Conservation (phyloP, 2,797 vertebrate species). For the Sphaeramia orbicularis region DNA sequence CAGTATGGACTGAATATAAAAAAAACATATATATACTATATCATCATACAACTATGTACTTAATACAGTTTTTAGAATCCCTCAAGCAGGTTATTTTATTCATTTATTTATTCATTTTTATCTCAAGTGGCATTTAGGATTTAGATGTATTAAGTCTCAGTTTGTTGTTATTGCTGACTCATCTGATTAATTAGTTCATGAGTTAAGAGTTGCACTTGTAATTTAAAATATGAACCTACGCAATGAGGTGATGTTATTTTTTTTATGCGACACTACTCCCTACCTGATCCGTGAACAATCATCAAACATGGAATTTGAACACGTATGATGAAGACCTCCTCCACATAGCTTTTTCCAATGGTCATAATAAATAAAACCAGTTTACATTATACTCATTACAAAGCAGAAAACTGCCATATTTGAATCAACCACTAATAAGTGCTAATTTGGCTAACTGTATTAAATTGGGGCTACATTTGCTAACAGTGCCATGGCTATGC, state of each 20-base stretch:
- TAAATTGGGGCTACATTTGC: slow-evolving; percentile 35
- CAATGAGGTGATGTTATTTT: slow-evolving; percentile 17
- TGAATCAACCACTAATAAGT: slow-evolving; percentile 31
- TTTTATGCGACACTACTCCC: slow-evolving; percentile 18
- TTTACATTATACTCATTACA: slow-evolving; percentile 34
- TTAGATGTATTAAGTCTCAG: slow-evolving; percentile 6
- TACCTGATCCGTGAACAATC: slow-evolving; percentile 8
- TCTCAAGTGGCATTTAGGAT: slow-evolving; percentile 9
- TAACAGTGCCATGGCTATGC: slow-evolving; percentile 3
- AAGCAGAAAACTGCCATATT: slow-evolving; percentile 23
- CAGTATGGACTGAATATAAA: slow-evolving; percentile 9
- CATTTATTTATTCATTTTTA: neutral
- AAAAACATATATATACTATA: neutral
- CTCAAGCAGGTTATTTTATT: slow-evolving; percentile 1
- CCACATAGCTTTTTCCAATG: neutral
- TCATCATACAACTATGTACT: slow-evolving; percentile 4
- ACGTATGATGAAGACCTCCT: neutral
- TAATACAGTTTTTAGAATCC: slow-evolving; percentile 15
- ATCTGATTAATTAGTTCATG: slow-evolving; percentile 15
- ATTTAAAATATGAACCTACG: slow-evolving; percentile 13
- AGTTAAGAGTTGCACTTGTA: neutral
- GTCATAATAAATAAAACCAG: slow-evolving; percentile 1
- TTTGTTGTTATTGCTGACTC: slow-evolving; percentile 7
- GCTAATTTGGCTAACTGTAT: slow-evolving; percentile 55
- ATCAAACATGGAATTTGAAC: neutral